These are phyloP conservation scores for Nannobrachium achirus DNA, from an alignment of 2,113 vertebrate species.

Conservation along the genomic window DNA sequence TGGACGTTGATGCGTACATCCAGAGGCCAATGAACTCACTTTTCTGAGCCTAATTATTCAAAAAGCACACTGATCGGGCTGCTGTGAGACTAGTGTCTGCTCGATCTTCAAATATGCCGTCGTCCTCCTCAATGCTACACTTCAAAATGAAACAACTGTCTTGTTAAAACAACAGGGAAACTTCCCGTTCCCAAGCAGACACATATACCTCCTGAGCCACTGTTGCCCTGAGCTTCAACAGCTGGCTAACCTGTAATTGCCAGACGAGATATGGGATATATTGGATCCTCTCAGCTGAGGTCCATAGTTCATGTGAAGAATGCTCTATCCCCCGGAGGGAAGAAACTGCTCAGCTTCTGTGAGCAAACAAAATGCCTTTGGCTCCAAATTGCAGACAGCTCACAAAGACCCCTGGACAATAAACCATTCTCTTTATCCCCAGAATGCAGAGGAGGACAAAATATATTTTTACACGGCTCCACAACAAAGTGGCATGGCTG, in stretches of 20 bases:
- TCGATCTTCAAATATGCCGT: too few relatives aligned
- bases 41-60: too few relatives aligned
- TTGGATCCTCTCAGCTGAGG: conserved; percentile 1
- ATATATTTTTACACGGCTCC: conserved; percentile 3
- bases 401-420: conserved; percentile 11
- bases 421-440: conserved; percentile 28
- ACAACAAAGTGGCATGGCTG: conserved; percentile 19
- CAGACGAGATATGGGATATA: neutral
- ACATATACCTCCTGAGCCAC: neutral
- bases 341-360: conserved; percentile 13
- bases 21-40: too few relatives aligned
- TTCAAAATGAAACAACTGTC: too few relatives aligned
- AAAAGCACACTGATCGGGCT: too few relatives aligned
- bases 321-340: conserved; percentile 7
- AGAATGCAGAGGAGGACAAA: neutral
- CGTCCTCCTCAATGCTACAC: too few relatives aligned
- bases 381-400: conserved; percentile 1
- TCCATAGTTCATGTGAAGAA: conserved; percentile 11
- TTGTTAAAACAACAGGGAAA: too few relatives aligned
- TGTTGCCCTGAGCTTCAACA: conserved; percentile 5
- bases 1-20: too few relatives aligned
- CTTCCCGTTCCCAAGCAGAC: too few relatives aligned
- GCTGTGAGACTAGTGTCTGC: too few relatives aligned
- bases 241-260: conserved; percentile 8
- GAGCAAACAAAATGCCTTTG: conserved; percentile 3